Base-by-base conservation (phyloP, 2,113 vertebrate species). In the Aldabrachelys gigantea region DNA sequence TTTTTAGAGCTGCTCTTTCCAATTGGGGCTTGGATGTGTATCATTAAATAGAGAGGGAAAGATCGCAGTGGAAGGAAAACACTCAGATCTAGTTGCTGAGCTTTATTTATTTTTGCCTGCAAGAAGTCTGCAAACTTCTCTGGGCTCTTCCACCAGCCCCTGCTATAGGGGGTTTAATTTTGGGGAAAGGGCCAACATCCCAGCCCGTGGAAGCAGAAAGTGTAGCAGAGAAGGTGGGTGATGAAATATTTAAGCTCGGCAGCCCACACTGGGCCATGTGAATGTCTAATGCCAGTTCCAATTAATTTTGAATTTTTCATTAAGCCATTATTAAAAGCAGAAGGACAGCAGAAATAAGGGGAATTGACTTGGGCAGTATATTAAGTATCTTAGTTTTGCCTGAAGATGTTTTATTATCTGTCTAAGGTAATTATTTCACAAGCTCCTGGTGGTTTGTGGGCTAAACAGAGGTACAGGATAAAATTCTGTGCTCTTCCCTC, bases 261-360 rank as follows among this genome's bases (percentile, higher is more conserved):
- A 93, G 89, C 90, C 93, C 95, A 89, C 65, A 0, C 85, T 41
- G 86, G 82, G 96, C 93, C 91, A 93, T 9, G 29, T 83, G 91
- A 94, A 89, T 88, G 92, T 53, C 83, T 94, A 93, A 92, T 97
- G 97, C 96, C 96, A 96, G 89, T 90, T 97, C 89, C 95, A 97
- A 97, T 98, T 97, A 97, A 97, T 97, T 96, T 85, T 96, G 96
- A 96, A 94, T 97, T 97, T 97, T 97, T 97, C 96, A 96, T 98
- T 97, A 97, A 96, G 95, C 94, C 75, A 80, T 95, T 92, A 97
- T 97, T 96, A 97, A 97, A 94, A 98, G 97, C 93, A 97, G 95
- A 93, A 94, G 93, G 95, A 97, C 97, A 92, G 91, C 44, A 19
- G 89, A 97, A 96, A 69, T 95, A 94, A 95, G 92, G 95, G 87